Base-by-base conservation (phyloP, 2,797 vertebrate species). In the Takifugu ocellatus region DNA sequence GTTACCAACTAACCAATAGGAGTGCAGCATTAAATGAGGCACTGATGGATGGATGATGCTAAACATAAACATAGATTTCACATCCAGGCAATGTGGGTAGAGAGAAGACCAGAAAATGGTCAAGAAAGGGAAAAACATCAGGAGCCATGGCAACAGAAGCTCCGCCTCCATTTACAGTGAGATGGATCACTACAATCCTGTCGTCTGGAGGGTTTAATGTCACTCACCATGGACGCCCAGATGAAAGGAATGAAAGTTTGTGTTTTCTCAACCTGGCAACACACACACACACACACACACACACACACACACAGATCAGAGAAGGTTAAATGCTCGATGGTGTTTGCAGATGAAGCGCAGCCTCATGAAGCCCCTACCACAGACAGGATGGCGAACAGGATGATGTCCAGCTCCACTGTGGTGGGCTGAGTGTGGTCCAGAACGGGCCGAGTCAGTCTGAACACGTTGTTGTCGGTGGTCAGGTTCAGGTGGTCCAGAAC, bases 401-500 rank as follows among this genome's bases (percentile, higher is more conserved):
- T 6, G 51, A 89, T 29, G 50, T 84, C 76, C 72, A 89, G 56
- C 48, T 84, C 7, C 0, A 87, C 61, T 1, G 43, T 0, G 2
- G 89, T 91, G 36, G 50, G 63, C 6, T 55, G 61, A 4, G 56
- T 87, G 78, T 90, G 21, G 67, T 91, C 87, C 68, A 78, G 61
- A 11, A 87, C 83, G 0, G 90, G 89, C 3, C 90, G 84, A 21
- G 83, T 84, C 49, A 79, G 11, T 61, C 59, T 85, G 12, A 59
- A 85, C 21, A 54, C 11, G 0, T 46, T 59, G 52, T 62, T 86
- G 4, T 62, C 61, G 11, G 1, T 33, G 8, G 84, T 88, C 53
- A 91, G 61, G 72, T 91, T 89, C 74, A 91, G 76, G 73, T 88
- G 49, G 45, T 88, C 77, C 61, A 90, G 21, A 3, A 91, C 60